These are phyloP conservation scores for Odontothrips loti DNA, from an alignment of 2,888 invertebrate genomes.

Conservation along the genomic window DNA sequence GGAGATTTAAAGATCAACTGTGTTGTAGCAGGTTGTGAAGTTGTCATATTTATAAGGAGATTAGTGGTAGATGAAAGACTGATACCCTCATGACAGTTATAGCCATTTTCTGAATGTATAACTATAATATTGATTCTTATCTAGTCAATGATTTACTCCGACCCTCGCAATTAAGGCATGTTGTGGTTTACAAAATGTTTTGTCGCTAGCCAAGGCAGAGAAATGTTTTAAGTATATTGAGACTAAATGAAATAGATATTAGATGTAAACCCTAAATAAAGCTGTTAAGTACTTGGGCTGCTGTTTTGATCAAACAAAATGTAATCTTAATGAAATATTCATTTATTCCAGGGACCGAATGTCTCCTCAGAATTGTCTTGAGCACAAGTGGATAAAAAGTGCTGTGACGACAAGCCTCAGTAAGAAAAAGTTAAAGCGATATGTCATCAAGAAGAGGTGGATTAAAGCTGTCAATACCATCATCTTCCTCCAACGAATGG, in stretches of 20 bases:
- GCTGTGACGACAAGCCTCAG: conserved; percentile 57
- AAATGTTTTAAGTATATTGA: too few species aligned
- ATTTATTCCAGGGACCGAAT: conserved; percentile 62
- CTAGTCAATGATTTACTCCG: not conserved
- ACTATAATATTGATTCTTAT: not conserved
- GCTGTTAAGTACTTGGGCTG: too few species aligned
- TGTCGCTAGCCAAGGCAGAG: too few species aligned
- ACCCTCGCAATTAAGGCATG: too few species aligned
- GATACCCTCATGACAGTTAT: conserved; percentile 10
- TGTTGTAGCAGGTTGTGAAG: too few species aligned
- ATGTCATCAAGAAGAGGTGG: conserved; percentile 87
- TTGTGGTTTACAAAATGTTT: too few species aligned
- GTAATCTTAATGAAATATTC: not conserved
- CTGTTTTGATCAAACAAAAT: too few species aligned
- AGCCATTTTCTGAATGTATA: not conserved
- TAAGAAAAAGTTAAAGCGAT: conserved; percentile 76
- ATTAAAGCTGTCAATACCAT: conserved; percentile 85
- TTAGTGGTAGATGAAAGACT: not conserved
- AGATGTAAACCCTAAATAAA: too few species aligned
- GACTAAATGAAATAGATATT: too few species aligned
- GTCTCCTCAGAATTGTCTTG: conserved; percentile 63
- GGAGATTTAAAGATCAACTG: too few species aligned
- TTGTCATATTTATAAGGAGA: not conserved
- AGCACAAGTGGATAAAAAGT: conserved; percentile 73
- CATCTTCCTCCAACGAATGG: conserved; percentile 80